A percentile compares a stretch with the other conserved stretches of the same genome.
Conservation (phyloP, 2,113 vertebrate genomes). For the Sus scrofa region T2T-Sscrofa CM000825.6:48840001-48840500, state of each 20-base stretch:
- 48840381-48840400: not conserved
- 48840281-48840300: not conserved
- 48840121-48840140: not conserved
- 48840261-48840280: too few relatives aligned
- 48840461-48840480: not conserved
- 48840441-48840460: not conserved
- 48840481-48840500: not conserved
- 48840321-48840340: not conserved
- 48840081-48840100: not conserved
- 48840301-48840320: not conserved
- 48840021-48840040: not conserved
- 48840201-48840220: not conserved
- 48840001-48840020: fast-evolving
- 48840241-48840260: not conserved
- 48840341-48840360: not conserved
- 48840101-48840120: not conserved
- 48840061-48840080: not conserved
- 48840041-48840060: not conserved
- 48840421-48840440: not conserved
- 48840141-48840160: fast-evolving
- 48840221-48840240: not conserved
- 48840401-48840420: not conserved
- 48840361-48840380: not conserved
- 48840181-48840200: not conserved
- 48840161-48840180: not conserved